Evolutionary conservation across 2,113 vertebrate genomes (phyloP), one percentile per base, ranked within the genome.

Genomic region (Corythoichthys intestinalis): DNA sequence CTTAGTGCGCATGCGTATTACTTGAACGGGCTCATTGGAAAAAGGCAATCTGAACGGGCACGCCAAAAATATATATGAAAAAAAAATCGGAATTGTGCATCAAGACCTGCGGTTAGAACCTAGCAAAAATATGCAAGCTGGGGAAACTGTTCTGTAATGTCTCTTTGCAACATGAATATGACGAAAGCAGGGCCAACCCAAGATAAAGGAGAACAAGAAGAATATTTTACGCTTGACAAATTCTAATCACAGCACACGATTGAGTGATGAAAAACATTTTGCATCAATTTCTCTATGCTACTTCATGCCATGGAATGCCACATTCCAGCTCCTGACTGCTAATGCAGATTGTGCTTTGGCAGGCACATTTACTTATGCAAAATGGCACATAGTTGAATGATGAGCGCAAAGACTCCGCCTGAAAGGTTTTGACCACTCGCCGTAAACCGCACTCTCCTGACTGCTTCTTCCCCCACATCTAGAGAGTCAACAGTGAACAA

Each of bases 401-500:
- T 86, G 86, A 91, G 82, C 66, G 68, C 62, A 67, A 52, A 0
- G 64, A 57, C 71, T 71, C 66, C 48, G 71, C 66, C 72, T 74
- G 37, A 79, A 77, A 53, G 28, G 37, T 81, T 79, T 80, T 73
- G 71, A 78, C 80, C 76, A 63, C 77, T 66, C 73, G 73, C 57
- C 72, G 71, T 80, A 70, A 56, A 76, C 72, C 71, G 76, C 72
- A 74, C 73, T 63, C 62, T 69, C 65, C 72, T 75, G 11, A 54
- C 71, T 60, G 65, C 81, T 86, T 83, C 85, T 83, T 82, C 70
- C 69, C 80, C 62, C 37, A 0, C 41, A 71, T 67, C 69, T 88
- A 84, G 84, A 89, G 88, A 82, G 67, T 81, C 70, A 81, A 82
- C 74, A 76, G 69, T 35, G 71, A 81, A 65, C 28, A 46, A 67